Base-by-base conservation (phyloP, 2,113 vertebrate genomes). In the Eptatretus burgeri region DNA sequence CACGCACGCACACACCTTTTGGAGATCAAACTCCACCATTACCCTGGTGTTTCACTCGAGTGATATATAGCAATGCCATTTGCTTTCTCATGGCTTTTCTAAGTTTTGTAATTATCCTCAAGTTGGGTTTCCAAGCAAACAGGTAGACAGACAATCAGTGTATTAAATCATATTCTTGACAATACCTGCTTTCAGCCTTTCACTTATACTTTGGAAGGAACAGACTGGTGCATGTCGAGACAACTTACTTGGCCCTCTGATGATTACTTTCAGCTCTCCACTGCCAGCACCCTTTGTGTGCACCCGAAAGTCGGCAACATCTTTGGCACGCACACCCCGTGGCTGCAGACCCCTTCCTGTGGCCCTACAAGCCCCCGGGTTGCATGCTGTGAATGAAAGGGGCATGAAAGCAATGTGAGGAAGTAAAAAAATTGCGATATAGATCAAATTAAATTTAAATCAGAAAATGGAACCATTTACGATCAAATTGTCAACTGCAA, bases 231-330 rank as follows among this genome's bases (percentile, higher is more conserved):
- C 12, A 20, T 60, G 8, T n/a, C 19, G 56, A n/a, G 2, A 19
- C 19, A n/a, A 60, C 56, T 60, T 20, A 60, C 56, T 60, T n/a
- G 56, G 56, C n/a, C 56, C 56, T 20, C 19, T 60, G 56, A 60
- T 60, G 56, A 19, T 60, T n/a, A 60, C 56, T 20, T 60, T 60
- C n/a, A 60, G 56, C n/a, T 60, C 56, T n/a, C 56, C 56, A 12
- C 56, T 60, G 56, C 56, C 56, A 10, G 56, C 56, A n/a, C 56
- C 56, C 12, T 60, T 60, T 12, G 56, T 60, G 12, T 60, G 56
- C n/a, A 60, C 56, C 56, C 19, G n/a, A 19, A 60, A 60, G n/a
- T 60, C 56, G n/a, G 56, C 56, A n/a, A 60, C 56, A n/a, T 60
- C 56, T 20, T 60, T 60, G n/a, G 19, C 56, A 10, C 56, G 56